Evolutionary conservation across 2,888 invertebrate genomes (phyloP).

Genomic region (Papilio demoleus): DNA sequence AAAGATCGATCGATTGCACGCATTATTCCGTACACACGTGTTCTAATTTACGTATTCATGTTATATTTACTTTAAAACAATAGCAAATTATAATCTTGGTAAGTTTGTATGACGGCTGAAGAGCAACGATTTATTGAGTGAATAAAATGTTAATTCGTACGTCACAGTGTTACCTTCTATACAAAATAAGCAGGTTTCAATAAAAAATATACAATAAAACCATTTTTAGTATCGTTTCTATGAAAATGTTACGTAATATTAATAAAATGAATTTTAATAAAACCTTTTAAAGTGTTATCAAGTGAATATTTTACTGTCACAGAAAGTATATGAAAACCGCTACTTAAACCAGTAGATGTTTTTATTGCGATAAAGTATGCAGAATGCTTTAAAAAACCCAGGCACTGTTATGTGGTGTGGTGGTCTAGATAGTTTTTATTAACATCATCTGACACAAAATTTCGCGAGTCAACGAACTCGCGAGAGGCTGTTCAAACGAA

Average conservation of each 20-base stretch:
- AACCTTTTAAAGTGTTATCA: constrained; percentile 7
- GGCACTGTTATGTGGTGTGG: constrained; percentile 53
- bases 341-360: constrained; percentile 44
- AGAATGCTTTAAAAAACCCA: constrained; percentile 49
- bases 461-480: constrained; percentile 75
- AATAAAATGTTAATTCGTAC: neutral
- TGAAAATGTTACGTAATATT: neutral
- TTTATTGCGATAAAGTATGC: constrained; percentile 46
- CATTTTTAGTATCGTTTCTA: neutral
- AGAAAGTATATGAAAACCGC: constrained; percentile 39
- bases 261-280: neutral
- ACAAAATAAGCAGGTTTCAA: neutral
- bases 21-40: constrained; percentile 35
- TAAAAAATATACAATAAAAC: neutral
- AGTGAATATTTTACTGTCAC: constrained; percentile 22
- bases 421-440: constrained; percentile 60
- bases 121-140: neutral
- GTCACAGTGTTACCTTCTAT: neutral
- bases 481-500: constrained; percentile 68
- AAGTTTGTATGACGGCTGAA: constrained; percentile 1
- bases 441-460: constrained; percentile 64
- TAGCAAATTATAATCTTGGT: constrained; percentile 18
- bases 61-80: constrained; percentile 29
- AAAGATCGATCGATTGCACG: constrained; percentile 30
- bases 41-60: constrained; percentile 32